Percentiles rank a stretch among this genome's conserved stretches.
phyloP scores from a whole-genome alignment of 2,888 invertebrate species.

The Erannis defoliaria region DNA sequence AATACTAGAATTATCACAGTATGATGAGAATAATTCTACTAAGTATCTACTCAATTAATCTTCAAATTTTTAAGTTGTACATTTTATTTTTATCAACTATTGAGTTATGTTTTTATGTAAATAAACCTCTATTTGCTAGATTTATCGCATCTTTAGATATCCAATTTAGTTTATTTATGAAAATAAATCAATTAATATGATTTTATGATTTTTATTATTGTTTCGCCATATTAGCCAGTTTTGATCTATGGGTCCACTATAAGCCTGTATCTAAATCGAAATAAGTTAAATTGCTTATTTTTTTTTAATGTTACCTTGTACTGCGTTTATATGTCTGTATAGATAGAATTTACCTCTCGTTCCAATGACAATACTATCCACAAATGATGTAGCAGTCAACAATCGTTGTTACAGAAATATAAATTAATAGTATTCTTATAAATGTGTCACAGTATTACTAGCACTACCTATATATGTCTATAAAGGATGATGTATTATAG shows the following conservation, averaged over 20 bases:
- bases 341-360: constrained; percentile 59
- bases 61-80: constrained; percentile 78
- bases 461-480: constrained; percentile 61
- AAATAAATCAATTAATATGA: constrained; percentile 80
- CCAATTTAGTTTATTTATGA: constrained; percentile 83
- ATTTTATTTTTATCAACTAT: constrained; percentile 73
- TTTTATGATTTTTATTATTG: constrained; percentile 63
- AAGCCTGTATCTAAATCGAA: constrained; percentile 53
- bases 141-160: constrained; percentile 75
- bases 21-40: constrained; percentile 60
- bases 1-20: constrained; percentile 53
- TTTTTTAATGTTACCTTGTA: constrained; percentile 3
- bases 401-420: neutral
- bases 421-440: constrained; percentile 20
- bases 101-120: constrained; percentile 76
- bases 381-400: constrained; percentile 42
- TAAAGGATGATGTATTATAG: constrained; percentile 61
- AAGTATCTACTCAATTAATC: constrained; percentile 54
- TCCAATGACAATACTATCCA: constrained; percentile 74
- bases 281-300: constrained; percentile 45
- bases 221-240: constrained; percentile 48
- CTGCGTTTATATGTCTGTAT: constrained; percentile 18
- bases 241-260: constrained; percentile 65
- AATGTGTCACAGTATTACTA: constrained; percentile 54
- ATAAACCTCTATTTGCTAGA: constrained; percentile 75